Base-by-base conservation (phyloP, 2,888 invertebrate genomes). In the Zygothrica quintamaculata region DNA sequence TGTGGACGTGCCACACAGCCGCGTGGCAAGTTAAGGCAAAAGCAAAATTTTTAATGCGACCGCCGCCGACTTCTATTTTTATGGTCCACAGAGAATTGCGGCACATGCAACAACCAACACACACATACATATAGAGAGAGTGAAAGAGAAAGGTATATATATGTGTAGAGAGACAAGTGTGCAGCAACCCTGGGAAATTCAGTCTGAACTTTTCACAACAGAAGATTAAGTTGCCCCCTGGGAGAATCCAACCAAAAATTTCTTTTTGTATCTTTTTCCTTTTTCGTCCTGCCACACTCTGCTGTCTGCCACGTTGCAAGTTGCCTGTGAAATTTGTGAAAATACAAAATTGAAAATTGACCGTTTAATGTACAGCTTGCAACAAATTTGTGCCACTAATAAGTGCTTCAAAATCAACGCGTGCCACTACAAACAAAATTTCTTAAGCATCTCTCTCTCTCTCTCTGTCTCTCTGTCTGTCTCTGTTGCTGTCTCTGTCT, bases 261-360 rank as follows among this genome's bases (percentile, higher is more conserved):
- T 18, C n/a, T n/a, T n/a, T n/a, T n/a, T n/a, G n/a, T n/a, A n/a
- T n/a, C n/a, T n/a, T n/a, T n/a, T n/a, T n/a, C n/a, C n/a, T n/a
- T n/a, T n/a, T n/a, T n/a, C n/a, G n/a, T 39, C 18, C 15, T 13
- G 15, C 16, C 18, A 3, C 39, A 3, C 0, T n/a, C 11, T 11
- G 12, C 33, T 16, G 12, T 34, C 59, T 43, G 43, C 56, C 77
- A 57, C 80, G 72, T 65, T 25, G 26, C 80, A 85, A 79, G 65
- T 84, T 86, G 78, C 66, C 80, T 86, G 80, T 71, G 87, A 82
- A 88, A n/a, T n/a, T n/a, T n/a, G n/a, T n/a, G n/a, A n/a, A n/a
- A n/a, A n/a, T n/a, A n/a, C n/a, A n/a, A n/a, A n/a, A 81, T 86
- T 87, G 81, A 84, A 90, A 89, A 89, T 89, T 87, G 87, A 88